A percentile compares a stretch with the other conserved stretches of the same genome.
phyloP scores from a whole-genome alignment of 2,888 invertebrate species.

The Tanytarsus gracilentus region DNA sequence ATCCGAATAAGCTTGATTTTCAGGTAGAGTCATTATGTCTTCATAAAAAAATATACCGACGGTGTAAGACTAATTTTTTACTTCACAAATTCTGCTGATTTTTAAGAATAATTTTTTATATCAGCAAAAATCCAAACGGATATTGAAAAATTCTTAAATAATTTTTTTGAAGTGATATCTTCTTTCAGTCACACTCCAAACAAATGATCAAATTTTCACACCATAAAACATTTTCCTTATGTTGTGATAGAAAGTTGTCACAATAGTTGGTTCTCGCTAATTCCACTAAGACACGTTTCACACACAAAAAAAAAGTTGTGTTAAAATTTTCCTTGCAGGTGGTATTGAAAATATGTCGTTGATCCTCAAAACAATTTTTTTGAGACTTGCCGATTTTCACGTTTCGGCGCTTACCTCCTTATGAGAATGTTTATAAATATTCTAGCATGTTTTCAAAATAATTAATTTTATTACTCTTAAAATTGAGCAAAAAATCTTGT shows the following conservation, averaged over 20 bases:
- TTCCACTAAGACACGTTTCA: constrained; percentile 11
- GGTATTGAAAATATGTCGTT: too few species aligned
- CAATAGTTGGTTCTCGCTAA: constrained; percentile 24
- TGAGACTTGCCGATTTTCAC: constrained; percentile 1
- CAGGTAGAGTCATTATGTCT: constrained; percentile 30
- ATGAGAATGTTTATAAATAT: constrained; percentile 31
- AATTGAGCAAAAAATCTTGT: background rate
- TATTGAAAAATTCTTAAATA: background rate
- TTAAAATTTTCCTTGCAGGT: background rate
- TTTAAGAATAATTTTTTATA: background rate
- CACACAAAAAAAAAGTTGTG: background rate
- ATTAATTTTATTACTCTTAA: constrained; percentile 29
- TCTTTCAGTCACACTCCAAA: constrained; percentile 24
- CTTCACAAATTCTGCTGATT: background rate
- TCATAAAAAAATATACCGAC: background rate
- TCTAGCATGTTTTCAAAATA: constrained; percentile 31
- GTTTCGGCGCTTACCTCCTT: constrained; percentile 15
- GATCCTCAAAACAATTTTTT: background rate
- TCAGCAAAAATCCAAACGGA: background rate
- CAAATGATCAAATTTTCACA: constrained; percentile 16
- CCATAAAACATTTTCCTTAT: background rate
- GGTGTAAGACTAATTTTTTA: background rate
- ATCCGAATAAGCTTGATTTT: constrained; percentile 31
- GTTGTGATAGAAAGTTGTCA: constrained; percentile 25
- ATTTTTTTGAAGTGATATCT: constrained; percentile 9